Percentiles rank a stretch among this genome's conserved stretches.
Conservation (phyloP, 2,888 invertebrate genomes). For the Xylota sylvarum region DNA sequence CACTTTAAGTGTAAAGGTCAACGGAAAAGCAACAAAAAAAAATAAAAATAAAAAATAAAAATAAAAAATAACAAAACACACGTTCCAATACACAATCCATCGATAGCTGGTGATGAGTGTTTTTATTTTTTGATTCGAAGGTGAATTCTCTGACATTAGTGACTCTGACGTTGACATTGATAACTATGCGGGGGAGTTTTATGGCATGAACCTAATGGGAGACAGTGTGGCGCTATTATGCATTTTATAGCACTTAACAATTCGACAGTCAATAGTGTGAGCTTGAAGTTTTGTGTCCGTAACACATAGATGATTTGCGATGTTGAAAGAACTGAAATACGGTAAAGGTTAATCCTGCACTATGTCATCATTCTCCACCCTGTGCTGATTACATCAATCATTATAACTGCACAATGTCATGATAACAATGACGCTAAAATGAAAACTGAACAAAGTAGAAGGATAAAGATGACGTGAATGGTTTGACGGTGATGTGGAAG, state of each 20-base stretch:
- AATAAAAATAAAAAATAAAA: too few relatives aligned
- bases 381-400: neutral
- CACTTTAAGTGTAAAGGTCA: slow-evolving; percentile 48
- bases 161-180: slow-evolving; percentile 47
- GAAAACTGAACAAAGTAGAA: too few relatives aligned
- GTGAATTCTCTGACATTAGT: slow-evolving; percentile 58
- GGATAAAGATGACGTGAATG: too few relatives aligned
- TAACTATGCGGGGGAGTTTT: neutral
- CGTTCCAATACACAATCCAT: slow-evolving; percentile 24
- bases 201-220: slow-evolving; percentile 15
- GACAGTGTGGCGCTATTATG: slow-evolving; percentile 55
- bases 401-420: neutral
- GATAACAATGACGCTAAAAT: too few relatives aligned
- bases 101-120: slow-evolving; percentile 4
- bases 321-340: neutral
- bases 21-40: slow-evolving; percentile 21
- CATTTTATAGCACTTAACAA: slow-evolving; percentile 37
- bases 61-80: too few relatives aligned
- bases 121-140: slow-evolving; percentile 17
- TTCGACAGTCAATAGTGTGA: neutral
- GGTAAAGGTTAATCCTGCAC: neutral
- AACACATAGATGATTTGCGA: neutral
- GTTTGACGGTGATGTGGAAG: too few relatives aligned
- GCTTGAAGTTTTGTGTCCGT: neutral
- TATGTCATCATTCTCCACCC: neutral